Evolutionary conservation across 2,113 vertebrate genomes (phyloP), one percentile per base, ranked within the genome.

Genomic region (Probosciger aterrimus): DNA sequence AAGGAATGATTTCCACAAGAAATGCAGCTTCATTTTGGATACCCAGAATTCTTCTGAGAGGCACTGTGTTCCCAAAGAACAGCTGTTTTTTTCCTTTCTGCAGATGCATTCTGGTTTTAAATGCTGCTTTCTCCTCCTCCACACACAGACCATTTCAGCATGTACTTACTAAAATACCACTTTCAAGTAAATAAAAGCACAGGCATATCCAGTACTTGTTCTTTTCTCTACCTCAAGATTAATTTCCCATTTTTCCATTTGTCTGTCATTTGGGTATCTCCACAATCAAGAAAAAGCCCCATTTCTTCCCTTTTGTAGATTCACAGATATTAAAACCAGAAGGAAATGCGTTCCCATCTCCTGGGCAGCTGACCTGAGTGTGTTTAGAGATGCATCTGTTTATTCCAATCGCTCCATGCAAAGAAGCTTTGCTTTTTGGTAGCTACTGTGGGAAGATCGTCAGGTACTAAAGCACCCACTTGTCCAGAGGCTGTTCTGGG

Each of bases 181-280:
- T 90, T 75, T 76, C 43, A 88, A 67, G 90, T 59, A 92, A 86
- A 57, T n/a, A 90, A 90, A 92, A 95, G 46, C 63, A 60, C 50
- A 13, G 23, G 65, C 80, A 88, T 80, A 92, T 71, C 64, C 64
- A 75, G 60, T 85, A 9, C 71, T 90, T 67, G 59, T 88, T 92
- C 88, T 69, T 78, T 92, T 90, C 81, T 87, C 35, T 85, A 17
- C 10, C 67, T 94, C 25, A 7, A 35, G 75, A 78, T 95, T 95
- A 70, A 86, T 92, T 95, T 95, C 74, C 84, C 43, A 31, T 83
- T 92, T 91, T 91, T 74, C 59, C n/a, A 35, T 91, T 44, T 57
- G 53, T 44, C 84, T 60, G 53, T 90, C 78, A 62, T 79, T 64
- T 2, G 6, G 30, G 0, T 90, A 69, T 79, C 84, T 91, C 50